Conservation (phyloP, 2,888 invertebrate species). For the Oscheius sp. region DNA sequence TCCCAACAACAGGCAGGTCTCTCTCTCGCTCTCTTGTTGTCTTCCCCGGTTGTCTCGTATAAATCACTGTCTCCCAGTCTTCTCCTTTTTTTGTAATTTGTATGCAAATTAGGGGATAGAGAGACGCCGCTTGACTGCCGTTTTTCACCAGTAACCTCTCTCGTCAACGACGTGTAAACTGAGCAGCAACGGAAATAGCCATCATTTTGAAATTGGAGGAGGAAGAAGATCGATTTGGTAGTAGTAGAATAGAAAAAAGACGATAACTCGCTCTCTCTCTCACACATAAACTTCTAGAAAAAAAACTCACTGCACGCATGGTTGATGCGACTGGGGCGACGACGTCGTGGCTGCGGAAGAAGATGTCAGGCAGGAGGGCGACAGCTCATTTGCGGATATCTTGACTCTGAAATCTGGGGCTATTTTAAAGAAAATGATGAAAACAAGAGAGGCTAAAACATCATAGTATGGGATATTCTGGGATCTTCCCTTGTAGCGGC, state of each 20-base stretch:
- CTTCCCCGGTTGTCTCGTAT: too few species aligned
- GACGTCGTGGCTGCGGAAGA: not conserved
- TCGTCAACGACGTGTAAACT: not conserved
- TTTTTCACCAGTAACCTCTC: too few species aligned
- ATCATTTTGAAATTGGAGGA: too few species aligned
- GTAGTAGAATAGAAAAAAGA: conserved; percentile 6
- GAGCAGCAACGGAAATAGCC: not conserved
- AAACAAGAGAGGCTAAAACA: not conserved
- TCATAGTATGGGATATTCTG: too few species aligned
- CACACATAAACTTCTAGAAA: not conserved
- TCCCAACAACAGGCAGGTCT: too few species aligned
- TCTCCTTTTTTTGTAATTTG: not conserved
- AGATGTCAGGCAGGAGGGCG: conserved; percentile 3
- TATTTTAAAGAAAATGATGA: not conserved
- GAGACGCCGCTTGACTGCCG: conserved; percentile 1
- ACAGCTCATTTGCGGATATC: not conserved
- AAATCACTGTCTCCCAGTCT: too few species aligned
- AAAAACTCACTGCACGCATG: conserved; percentile 9
- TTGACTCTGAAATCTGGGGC: not conserved
- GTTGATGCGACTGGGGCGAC: not conserved
- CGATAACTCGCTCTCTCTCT: not conserved
- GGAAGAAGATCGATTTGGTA: not conserved
- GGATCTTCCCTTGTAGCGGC: too few species aligned
- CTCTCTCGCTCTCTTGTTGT: too few species aligned
- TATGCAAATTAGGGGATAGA: not conserved